phyloP scores from a whole-genome alignment of 2,888 invertebrate genomes.

The Heliconius cydno region DNA sequence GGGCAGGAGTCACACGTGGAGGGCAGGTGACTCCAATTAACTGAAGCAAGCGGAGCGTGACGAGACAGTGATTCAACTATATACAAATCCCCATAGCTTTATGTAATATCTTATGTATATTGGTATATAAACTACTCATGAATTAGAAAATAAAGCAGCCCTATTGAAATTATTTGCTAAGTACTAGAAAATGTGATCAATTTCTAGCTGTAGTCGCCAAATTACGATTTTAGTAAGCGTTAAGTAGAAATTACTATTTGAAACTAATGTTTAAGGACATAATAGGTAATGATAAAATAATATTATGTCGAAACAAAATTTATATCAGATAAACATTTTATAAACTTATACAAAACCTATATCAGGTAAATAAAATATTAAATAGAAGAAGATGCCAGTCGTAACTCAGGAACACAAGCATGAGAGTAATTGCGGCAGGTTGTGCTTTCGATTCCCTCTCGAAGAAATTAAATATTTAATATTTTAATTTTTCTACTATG shows the following conservation, averaged over 20 bases:
- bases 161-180: not conserved
- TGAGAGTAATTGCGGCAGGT: too few species aligned
- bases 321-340: not conserved
- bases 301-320: not conserved
- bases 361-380: too few species aligned
- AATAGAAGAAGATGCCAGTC: too few species aligned
- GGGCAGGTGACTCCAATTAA: slow-evolving; percentile 83
- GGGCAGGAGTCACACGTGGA: slow-evolving; percentile 62
- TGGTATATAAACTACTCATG: not conserved
- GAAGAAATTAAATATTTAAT: too few species aligned
- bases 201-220: not conserved
- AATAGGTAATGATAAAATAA: not conserved
- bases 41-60: slow-evolving; percentile 67
- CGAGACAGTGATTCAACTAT: slow-evolving; percentile 69
- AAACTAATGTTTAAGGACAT: not conserved
- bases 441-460: too few species aligned
- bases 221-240: not conserved
- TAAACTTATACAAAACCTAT: too few species aligned
- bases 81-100: slow-evolving; percentile 1
- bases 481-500: too few species aligned
- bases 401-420: too few species aligned
- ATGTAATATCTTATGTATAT: not conserved
- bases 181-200: not conserved
- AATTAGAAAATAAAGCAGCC: not conserved
- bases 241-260: not conserved